These are phyloP conservation scores for Harpalus rufipes DNA, from an alignment of 2,888 invertebrate species.

Conservation along the genomic window DNA sequence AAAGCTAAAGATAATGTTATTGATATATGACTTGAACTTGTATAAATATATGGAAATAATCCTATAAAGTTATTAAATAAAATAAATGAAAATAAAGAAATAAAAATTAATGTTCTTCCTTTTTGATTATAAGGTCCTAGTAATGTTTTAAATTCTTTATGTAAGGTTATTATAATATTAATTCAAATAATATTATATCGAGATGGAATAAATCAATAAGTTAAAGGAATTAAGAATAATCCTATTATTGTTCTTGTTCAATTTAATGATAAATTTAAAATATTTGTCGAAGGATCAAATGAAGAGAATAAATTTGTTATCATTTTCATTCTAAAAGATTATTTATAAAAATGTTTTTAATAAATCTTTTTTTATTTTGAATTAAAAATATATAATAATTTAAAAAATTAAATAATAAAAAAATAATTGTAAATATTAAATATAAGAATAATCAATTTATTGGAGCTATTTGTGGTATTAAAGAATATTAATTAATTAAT, in stretches of 20 bases:
- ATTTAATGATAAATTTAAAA: slow-evolving; percentile 79
- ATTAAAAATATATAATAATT: slow-evolving; percentile 78
- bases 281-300: slow-evolving; percentile 82
- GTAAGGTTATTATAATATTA: slow-evolving; percentile 77
- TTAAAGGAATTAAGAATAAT: slow-evolving; percentile 78
- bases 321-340: slow-evolving; percentile 79
- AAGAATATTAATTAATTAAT: slow-evolving; percentile 81
- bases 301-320: slow-evolving; percentile 84
- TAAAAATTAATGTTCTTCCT: slow-evolving; percentile 80
- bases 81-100: slow-evolving; percentile 79
- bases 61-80: slow-evolving; percentile 81
- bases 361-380: slow-evolving; percentile 72
- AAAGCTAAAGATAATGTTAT: slow-evolving; percentile 81
- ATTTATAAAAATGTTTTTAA: slow-evolving; percentile 72
- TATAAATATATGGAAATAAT: slow-evolving; percentile 86
- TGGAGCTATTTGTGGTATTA: slow-evolving; percentile 85
- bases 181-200: slow-evolving; percentile 79
- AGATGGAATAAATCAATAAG: slow-evolving; percentile 80
- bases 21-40: slow-evolving; percentile 82
- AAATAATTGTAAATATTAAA: slow-evolving; percentile 75
- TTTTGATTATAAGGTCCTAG: slow-evolving; percentile 77
- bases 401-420: slow-evolving; percentile 79
- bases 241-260: slow-evolving; percentile 77
- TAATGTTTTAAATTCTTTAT: slow-evolving; percentile 81
- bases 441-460: slow-evolving; percentile 79